These are phyloP conservation scores for Hylia prasina DNA, from an alignment of 2,113 vertebrate species.

Conservation along the genomic window DNA sequence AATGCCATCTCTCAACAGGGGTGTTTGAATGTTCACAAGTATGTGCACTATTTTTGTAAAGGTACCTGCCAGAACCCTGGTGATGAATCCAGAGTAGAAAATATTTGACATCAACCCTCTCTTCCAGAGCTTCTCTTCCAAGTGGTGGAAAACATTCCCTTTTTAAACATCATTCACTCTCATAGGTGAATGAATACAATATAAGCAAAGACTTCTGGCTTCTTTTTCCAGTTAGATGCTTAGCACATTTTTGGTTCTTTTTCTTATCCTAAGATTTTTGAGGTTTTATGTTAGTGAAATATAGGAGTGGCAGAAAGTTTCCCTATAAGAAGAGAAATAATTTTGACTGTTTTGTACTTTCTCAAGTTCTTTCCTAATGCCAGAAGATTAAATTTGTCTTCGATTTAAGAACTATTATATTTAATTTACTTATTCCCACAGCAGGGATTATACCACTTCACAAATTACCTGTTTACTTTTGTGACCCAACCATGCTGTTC, in stretches of 20 bases:
- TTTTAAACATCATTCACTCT: neutral
- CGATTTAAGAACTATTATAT: neutral
- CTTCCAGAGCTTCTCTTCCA: neutral
- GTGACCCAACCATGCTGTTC: neutral
- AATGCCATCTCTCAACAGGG: neutral
- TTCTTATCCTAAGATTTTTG: neutral
- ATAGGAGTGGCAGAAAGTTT: neutral
- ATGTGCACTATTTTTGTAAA: neutral
- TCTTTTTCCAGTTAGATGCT: neutral
- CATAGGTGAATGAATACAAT: neutral
- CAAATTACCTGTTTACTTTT: neutral
- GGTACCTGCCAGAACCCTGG: conserved; percentile 41
- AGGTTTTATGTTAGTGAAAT: neutral
- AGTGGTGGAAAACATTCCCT: neutral
- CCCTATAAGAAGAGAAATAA: neutral
- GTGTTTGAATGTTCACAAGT: neutral
- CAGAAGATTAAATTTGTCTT: neutral
- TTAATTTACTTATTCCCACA: neutral
- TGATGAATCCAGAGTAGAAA: conserved; percentile 16
- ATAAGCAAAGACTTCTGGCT: neutral
- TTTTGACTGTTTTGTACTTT: neutral
- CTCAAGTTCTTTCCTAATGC: neutral
- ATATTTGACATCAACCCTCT: neutral
- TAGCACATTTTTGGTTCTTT: neutral
- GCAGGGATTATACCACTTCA: neutral